Conservation (phyloP, 1,140 invertebrate species). For the Pseudomyrmex sp. region DNA sequence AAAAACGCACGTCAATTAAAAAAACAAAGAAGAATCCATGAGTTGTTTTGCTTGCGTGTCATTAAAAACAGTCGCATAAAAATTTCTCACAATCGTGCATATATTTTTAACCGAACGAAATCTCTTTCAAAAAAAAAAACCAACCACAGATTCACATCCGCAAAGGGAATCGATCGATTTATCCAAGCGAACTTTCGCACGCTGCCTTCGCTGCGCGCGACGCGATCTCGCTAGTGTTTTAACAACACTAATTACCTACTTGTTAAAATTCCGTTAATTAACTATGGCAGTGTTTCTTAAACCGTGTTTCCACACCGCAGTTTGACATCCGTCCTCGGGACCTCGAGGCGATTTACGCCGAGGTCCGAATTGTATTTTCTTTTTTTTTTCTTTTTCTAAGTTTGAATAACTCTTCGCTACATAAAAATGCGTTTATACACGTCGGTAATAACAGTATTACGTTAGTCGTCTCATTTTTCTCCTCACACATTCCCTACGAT, state of each 20-base stretch:
- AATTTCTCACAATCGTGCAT: too few species aligned
- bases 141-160: too few species aligned
- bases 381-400: conserved; percentile 8
- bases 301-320: not conserved
- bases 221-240: conserved; percentile 10
- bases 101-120: not conserved
- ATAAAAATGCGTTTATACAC: conserved; percentile 13
- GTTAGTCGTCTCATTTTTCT: not conserved
- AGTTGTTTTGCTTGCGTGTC: too few species aligned
- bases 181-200: conserved; percentile 33
- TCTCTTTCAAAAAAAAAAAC: not conserved
- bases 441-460: not conserved
- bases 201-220: conserved; percentile 9
- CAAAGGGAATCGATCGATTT: conserved; percentile 12
- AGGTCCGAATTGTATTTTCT: conserved; percentile 19
- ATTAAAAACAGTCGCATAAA: too few species aligned
- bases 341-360: not conserved
- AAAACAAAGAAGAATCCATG: too few species aligned
- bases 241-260: conserved; percentile 24
- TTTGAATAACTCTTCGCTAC: conserved; percentile 9
- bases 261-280: conserved; percentile 43
- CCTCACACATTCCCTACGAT: not conserved
- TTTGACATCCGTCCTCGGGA: conserved; percentile 1
- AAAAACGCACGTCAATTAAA: too few species aligned
- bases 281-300: conserved; percentile 48